Evolutionary conservation across 2,113 vertebrate genomes (phyloP).

Genomic region (Zapornia atra): DNA sequence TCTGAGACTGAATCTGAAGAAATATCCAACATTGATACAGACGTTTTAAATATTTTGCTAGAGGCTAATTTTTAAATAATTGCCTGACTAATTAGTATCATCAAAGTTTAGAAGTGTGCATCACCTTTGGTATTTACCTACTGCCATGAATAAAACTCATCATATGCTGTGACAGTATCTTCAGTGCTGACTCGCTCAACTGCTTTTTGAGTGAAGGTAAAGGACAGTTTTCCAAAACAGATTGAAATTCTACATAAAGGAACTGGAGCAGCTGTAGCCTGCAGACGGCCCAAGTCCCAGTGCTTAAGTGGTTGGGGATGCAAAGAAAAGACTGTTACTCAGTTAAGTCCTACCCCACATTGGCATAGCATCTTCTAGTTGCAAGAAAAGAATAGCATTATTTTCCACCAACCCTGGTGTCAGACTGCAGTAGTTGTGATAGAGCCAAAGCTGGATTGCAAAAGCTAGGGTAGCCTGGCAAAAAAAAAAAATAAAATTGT

Average conservation of each 20-base stretch:
- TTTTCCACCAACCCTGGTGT: not conserved
- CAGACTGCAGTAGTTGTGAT: not conserved
- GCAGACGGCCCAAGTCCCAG: not conserved
- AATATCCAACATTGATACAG: conserved; percentile 6
- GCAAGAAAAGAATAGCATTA: not conserved
- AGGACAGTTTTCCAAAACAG: not conserved
- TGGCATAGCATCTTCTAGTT: not conserved
- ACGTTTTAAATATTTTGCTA: conserved; percentile 43
- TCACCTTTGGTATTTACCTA: conserved; percentile 23
- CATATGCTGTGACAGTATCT: not conserved
- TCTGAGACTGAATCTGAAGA: conserved; percentile 12
- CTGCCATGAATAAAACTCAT: not conserved
- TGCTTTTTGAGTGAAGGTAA: not conserved
- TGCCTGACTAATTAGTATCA: not conserved
- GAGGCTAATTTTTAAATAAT: conserved; percentile 42
- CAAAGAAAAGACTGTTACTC: not conserved
- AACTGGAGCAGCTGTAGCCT: not conserved
- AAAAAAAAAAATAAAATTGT: not conserved
- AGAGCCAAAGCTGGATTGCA: not conserved
- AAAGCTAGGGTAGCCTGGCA: not conserved
- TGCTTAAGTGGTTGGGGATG: not conserved
- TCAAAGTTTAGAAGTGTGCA: not conserved
- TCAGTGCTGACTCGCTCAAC: not conserved
- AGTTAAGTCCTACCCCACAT: not conserved
- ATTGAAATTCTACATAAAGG: not conserved